phyloP scores from a whole-genome alignment of 2,888 invertebrate species.

The Myathropa florea region DNA sequence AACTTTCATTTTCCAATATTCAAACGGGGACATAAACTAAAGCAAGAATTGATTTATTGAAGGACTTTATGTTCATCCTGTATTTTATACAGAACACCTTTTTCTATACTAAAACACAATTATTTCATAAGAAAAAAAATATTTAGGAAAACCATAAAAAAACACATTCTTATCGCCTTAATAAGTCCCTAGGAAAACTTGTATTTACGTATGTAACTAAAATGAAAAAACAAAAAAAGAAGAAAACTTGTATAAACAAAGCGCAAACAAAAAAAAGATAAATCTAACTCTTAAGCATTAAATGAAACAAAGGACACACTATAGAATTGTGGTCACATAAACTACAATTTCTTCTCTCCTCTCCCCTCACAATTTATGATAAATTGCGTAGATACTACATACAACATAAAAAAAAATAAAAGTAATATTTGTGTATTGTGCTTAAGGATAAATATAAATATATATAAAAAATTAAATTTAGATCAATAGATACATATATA shows the following conservation, averaged over 20 bases:
- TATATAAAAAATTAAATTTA: slow-evolving; percentile 17
- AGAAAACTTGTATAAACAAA: slow-evolving; percentile 54
- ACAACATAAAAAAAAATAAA: slow-evolving; percentile 29
- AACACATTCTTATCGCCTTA: slow-evolving; percentile 66
- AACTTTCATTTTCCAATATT: neutral
- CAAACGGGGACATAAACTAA: slow-evolving; percentile 7
- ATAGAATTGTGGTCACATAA: slow-evolving; percentile 23
- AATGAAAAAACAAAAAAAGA: slow-evolving; percentile 16
- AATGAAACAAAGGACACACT: slow-evolving; percentile 27
- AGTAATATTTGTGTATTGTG: slow-evolving; percentile 56
- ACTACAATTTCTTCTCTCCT: slow-evolving; percentile 10
- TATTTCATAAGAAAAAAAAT: slow-evolving; percentile 54
- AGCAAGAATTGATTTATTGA: neutral
- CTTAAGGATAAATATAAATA: slow-evolving; percentile 45
- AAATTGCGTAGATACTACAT: slow-evolving; percentile 34
- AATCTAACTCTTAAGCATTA: slow-evolving; percentile 40
- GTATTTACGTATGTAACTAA: slow-evolving; percentile 64
- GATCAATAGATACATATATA: slow-evolving; percentile 32
- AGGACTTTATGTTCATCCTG: neutral
- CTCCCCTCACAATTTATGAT: slow-evolving; percentile 15
- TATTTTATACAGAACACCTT: slow-evolving; percentile 7
- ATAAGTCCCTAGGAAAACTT: slow-evolving; percentile 66
- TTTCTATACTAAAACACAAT: slow-evolving; percentile 36
- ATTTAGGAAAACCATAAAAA: slow-evolving; percentile 27
- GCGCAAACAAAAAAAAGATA: slow-evolving; percentile 28